Evolutionary conservation across 92 coral and sea anemone species (phyloP), one percentile per base, ranked within the genome.

Genomic region (Siderastrea siderea): DNA sequence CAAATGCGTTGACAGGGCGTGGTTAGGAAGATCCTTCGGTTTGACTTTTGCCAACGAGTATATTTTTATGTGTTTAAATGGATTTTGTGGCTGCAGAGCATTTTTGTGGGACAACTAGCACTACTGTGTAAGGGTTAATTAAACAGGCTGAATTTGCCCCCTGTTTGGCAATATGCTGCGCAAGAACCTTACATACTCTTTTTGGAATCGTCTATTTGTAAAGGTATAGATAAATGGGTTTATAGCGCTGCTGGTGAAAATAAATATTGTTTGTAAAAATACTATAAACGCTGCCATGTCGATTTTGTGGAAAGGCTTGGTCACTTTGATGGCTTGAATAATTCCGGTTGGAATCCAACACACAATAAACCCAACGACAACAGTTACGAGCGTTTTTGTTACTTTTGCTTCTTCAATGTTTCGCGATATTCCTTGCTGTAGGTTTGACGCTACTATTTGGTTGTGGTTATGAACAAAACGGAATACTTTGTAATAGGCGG

Each of bases 351-450:
- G 58, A 17, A 51, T 48, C 76, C 76, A 71, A 47, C 76, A 71
- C 76, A 71, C 3, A 51, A 51, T 57, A 26, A 71, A 71, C 26
- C 4, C 76, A 71, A 48, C 38, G 44, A 71, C 53, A 47, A 71
- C 76, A 71, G 47, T 12, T 4, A 11, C 57, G 6, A 71, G 76
- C 2, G 76, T 71, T 71, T 51, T 47, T 4, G 57, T 48, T 47
- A 71, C 26, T 71, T 71, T 71, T 11, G 58, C 76, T 71, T 71
- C 76, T 71, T 71, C 76, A 3, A 47, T 71, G 12, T 71, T 46
- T 5, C 38, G 50, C 2, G 54, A 47, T 3, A 3, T 14, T 71
- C 76, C 76, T 13, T 48, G 76, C 13, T 47, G 76, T 71, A 71
- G 47, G 76, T 48, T 71, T n/a, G 76, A 57, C 2, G 58, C 54